These are phyloP conservation scores for Venustaconcha ellipsiformis DNA, from an alignment of 1,140 invertebrate genomes.

Conservation along the genomic window DNA sequence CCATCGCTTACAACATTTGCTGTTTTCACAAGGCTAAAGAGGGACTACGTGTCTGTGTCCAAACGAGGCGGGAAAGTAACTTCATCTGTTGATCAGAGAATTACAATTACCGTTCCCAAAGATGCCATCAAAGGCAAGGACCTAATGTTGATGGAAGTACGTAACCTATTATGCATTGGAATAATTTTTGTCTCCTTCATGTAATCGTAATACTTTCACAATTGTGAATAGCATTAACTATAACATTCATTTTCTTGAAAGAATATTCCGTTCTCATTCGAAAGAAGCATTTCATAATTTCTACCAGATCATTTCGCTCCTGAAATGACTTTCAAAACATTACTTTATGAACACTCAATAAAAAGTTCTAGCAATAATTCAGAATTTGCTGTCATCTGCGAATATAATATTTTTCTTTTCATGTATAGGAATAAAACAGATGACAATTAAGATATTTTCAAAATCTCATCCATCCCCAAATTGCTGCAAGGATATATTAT, in stretches of 20 bases:
- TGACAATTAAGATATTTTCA: too few species aligned
- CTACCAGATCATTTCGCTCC: too few species aligned
- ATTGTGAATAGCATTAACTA: too few species aligned
- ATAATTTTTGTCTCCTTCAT: too few species aligned
- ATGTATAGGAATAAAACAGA: too few species aligned
- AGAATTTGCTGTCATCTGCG: neutral
- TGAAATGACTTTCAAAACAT: neutral
- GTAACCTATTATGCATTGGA: too few species aligned
- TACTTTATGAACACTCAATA: neutral
- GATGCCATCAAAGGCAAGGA: slow-evolving; percentile 54
- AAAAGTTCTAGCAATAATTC: neutral
- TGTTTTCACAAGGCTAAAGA: slow-evolving; percentile 61
- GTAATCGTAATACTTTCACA: too few species aligned
- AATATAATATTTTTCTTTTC: too few species aligned
- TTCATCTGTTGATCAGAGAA: slow-evolving; percentile 60
- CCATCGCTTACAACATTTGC: slow-evolving; percentile 46
- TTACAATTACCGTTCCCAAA: slow-evolving; percentile 51
- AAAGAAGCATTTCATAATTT: too few species aligned
- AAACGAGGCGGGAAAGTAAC: slow-evolving; percentile 48
- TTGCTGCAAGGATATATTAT: neutral
- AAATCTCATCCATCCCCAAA: too few species aligned
- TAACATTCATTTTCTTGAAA: too few species aligned
- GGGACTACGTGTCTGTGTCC: slow-evolving; percentile 56
- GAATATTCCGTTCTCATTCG: too few species aligned
- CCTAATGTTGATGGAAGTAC: slow-evolving; percentile 60